These are phyloP conservation scores for Okamejei kenojei DNA, from an alignment of 2,797 vertebrate genomes.

Conservation along the genomic window DNA sequence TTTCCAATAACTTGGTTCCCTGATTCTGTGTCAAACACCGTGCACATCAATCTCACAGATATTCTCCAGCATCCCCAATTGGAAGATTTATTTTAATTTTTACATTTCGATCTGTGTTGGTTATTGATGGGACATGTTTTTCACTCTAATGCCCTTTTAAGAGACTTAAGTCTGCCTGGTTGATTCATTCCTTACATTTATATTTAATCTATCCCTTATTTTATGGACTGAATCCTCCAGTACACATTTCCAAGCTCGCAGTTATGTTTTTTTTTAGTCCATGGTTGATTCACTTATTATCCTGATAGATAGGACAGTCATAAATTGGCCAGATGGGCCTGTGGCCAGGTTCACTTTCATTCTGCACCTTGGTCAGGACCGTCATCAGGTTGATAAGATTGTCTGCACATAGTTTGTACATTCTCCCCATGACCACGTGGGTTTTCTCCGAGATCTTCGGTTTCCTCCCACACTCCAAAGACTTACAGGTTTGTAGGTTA, in stretches of 20 bases:
- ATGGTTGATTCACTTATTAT: neutral
- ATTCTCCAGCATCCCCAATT: neutral
- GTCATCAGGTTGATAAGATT: neutral
- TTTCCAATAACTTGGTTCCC: neutral
- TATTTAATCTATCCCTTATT: neutral
- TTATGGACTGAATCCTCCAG: neutral
- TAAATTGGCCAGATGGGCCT: neutral
- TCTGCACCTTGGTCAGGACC: neutral
- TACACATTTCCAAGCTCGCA: neutral
- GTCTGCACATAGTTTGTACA: too few relatives aligned
- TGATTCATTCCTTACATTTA: neutral
- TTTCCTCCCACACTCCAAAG: too few relatives aligned
- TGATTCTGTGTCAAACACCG: too few relatives aligned
- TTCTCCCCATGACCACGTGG: too few relatives aligned
- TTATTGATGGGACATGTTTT: neutral
- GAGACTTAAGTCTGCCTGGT: neutral
- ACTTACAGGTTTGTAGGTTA: too few relatives aligned
- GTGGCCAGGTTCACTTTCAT: neutral
- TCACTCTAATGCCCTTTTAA: slow-evolving; percentile 29
- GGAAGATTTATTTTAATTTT: slow-evolving; percentile 12
- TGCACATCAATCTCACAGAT: too few relatives aligned
- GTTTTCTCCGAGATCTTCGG: too few relatives aligned
- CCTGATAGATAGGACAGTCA: neutral
- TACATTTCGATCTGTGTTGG: neutral
- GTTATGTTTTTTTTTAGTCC: neutral